Percentiles rank a stretch among this genome's conserved stretches.
Conservation (phyloP, 2,888 invertebrate genomes). For the Flexamia atlantica region DNA sequence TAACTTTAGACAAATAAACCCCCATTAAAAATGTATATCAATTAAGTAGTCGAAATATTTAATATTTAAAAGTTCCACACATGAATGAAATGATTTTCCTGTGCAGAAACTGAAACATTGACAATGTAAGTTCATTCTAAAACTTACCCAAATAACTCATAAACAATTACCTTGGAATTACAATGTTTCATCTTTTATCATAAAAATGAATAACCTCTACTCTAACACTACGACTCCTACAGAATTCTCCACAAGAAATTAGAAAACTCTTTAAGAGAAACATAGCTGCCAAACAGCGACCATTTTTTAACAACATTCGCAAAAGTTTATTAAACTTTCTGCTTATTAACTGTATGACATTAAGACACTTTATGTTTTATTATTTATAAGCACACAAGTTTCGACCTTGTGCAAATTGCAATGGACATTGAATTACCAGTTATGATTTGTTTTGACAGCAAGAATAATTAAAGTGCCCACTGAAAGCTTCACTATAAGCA, state of each 20-base stretch:
- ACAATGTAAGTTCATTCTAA: no score
- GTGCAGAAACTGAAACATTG: no score
- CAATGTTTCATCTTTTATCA: background rate
- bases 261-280: conserved; percentile 46
- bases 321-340: background rate
- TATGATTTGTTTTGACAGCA: conserved; percentile 23
- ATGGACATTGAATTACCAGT: background rate
- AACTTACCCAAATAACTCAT: no score
- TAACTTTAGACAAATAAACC: no score
- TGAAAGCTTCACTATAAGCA: conserved; percentile 55
- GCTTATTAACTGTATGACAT: conserved; percentile 49
- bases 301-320: conserved; percentile 20
- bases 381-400: conserved; percentile 48
- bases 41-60: no score
- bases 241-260: conserved; percentile 33
- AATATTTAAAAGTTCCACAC: no score
- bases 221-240: conserved; percentile 24
- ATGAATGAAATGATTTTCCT: no score
- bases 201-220: conserved; percentile 22
- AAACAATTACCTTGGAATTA: background rate
- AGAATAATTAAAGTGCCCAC: conserved; percentile 50
- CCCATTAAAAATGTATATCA: no score
- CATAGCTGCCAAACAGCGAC: conserved; percentile 38
- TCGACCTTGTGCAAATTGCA: conserved; percentile 9
- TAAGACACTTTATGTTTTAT: conserved; percentile 60